Conservation (phyloP, 92 coral and sea anemone genomes). For the Paramuricea clavata region DNA sequence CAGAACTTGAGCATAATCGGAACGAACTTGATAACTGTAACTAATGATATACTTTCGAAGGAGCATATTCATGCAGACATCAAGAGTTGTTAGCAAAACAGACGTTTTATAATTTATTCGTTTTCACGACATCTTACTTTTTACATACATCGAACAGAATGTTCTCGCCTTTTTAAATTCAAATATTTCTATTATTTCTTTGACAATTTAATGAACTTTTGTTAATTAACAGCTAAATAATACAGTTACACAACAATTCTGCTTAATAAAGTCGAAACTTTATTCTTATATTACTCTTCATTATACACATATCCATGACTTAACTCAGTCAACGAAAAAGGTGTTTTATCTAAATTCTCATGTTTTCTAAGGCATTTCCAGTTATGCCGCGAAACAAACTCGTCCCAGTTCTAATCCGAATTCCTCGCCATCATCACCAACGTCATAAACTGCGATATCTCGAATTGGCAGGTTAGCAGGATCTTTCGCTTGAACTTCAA, state of each 20-base stretch:
- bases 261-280: constrained; percentile 5
- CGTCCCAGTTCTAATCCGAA: constrained; percentile 96
- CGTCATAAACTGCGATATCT: constrained; percentile 92
- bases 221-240: constrained; percentile 18
- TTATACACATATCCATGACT: background rate
- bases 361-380: background rate
- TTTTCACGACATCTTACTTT: background rate
- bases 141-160: constrained; percentile 1
- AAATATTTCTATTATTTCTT: constrained; percentile 6
- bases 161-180: background rate
- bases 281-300: background rate
- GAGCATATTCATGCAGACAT: background rate
- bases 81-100: no score
- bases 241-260: background rate
- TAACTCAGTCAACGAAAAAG: background rate
- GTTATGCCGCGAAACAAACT: constrained; percentile 83
- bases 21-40: no score
- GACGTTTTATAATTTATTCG: background rate
- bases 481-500: constrained; percentile 83
- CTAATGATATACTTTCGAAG: no score
- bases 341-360: background rate
- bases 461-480: constrained; percentile 86
- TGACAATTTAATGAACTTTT: background rate
- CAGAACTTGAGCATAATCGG: no score
- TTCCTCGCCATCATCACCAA: constrained; percentile 91